Evolutionary conservation across 2,888 invertebrate species (phyloP).

Genomic region (Tipula vernalis): DNA sequence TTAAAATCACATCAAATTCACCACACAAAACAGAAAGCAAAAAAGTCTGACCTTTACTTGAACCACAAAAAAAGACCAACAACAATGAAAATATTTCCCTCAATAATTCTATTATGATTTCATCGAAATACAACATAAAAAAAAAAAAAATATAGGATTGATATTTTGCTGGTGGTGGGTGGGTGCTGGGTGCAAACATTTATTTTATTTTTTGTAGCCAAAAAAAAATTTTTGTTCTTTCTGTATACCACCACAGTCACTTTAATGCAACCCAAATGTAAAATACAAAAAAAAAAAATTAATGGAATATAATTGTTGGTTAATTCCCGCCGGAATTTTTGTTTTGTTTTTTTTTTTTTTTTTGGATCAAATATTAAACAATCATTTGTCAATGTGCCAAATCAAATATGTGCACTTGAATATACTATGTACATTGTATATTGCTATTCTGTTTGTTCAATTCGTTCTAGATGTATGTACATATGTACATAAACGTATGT

Average conservation of each 20-base stretch:
- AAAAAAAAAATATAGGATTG: background rate
- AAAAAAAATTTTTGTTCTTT: background rate
- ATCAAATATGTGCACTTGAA: background rate
- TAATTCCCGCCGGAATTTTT: background rate
- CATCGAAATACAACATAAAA: background rate
- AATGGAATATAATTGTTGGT: background rate
- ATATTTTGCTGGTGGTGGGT: background rate
- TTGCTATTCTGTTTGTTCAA: background rate
- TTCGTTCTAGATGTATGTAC: background rate
- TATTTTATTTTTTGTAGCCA: background rate
- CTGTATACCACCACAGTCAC: background rate
- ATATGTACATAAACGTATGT: too few relatives aligned
- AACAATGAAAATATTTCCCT: background rate
- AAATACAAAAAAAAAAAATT: background rate
- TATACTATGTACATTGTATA: background rate
- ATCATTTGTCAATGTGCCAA: background rate
- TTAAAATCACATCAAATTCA: background rate
- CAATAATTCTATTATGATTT: background rate
- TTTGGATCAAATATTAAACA: background rate
- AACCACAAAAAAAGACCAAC: background rate
- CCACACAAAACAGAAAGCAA: background rate
- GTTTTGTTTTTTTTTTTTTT: background rate
- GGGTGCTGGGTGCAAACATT: background rate
- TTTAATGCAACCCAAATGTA: background rate
- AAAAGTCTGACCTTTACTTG: background rate